Base-by-base conservation (phyloP, 2,888 invertebrate genomes). In the Ecliptopera silaceata region DNA sequence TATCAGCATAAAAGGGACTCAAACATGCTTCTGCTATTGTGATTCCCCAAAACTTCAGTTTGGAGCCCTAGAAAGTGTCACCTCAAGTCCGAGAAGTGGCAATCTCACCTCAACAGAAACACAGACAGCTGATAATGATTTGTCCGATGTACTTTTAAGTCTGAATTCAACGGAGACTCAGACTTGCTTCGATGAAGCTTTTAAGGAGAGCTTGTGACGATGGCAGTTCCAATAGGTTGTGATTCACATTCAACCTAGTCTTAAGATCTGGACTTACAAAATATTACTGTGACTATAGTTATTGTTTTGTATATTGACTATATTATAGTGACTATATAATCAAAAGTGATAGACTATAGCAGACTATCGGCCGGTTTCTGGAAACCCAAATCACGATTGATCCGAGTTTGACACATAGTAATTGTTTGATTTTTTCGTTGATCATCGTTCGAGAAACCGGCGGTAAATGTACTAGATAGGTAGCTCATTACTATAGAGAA, bases 1-100 rank as follows among this genome's bases (percentile, higher is more conserved):
- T 60, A 64, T 84, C 11, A 87, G 82, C 34, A 84, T 88, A 0
- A 89, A 90, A 34, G 88, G 88, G 11, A 89, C 90, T 0, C 90
- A 91, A 10, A 91, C 90, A 0, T 90, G 89, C 17, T 61, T 78
- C 1, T 89, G 89, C 51, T 61, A 79, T 0, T 80, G 74, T 13
- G 86, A 87, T 0, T 80, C 83, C 0, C 80, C 83, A 0, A 84
- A 75, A 47, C 48, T 68, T 0, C 76, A 69, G 34, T 78, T 73
- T 5, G 75, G 72, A 22, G 49, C 79, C 0, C 77, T 78, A n/a
- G 87, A 86, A 1, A 82, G 82, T 29, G 61, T 82, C 0, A 70
- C 77, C 0, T 79, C 85, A 0, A 84, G 80, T 57, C 82, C 84
- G 0, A 65, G 61, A 1, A 74, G 75, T 10, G 66, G 71, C 0